Percentiles rank a stretch among this genome's conserved stretches.
Evolutionary conservation across 2,888 invertebrate species (phyloP).

Genomic region (Drosophila melanocephala): DNA sequence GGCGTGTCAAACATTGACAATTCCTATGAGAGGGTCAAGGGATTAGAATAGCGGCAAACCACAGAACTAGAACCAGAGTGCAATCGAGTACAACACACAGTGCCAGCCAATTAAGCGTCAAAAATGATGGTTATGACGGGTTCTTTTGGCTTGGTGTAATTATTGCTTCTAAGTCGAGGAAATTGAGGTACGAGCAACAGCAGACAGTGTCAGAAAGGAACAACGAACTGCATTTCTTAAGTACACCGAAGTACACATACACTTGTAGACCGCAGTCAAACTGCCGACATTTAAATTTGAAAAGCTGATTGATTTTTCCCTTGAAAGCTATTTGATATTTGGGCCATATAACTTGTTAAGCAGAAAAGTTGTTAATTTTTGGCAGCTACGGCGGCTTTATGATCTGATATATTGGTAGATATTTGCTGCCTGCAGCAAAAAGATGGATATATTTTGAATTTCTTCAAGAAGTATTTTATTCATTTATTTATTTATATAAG

Average conservation of each 20-base stretch:
- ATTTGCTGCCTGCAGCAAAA: neutral
- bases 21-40: constrained; percentile 60
- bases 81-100: constrained; percentile 1
- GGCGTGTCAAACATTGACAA: constrained; percentile 60
- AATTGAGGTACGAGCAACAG: constrained; percentile 61
- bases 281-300: neutral
- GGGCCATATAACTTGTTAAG: neutral
- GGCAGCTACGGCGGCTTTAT: neutral
- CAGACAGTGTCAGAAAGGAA: constrained; percentile 10
- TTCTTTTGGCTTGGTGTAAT: constrained; percentile 51
- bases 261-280: neutral
- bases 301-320: neutral
- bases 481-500: neutral
- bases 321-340: neutral
- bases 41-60: constrained; percentile 59
- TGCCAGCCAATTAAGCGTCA: constrained; percentile 53
- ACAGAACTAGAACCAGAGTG: constrained; percentile 21
- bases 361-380: neutral
- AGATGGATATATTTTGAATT: rapidly evolving
- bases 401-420: neutral
- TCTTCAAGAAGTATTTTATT: neutral
- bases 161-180: constrained; percentile 48
- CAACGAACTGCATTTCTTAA: neutral
- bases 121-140: constrained; percentile 64
- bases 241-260: neutral